Evolutionary conservation across 2,113 vertebrate genomes (phyloP), one percentile per base, ranked within the genome.

Genomic region (Tricholaema leucomelas): DNA sequence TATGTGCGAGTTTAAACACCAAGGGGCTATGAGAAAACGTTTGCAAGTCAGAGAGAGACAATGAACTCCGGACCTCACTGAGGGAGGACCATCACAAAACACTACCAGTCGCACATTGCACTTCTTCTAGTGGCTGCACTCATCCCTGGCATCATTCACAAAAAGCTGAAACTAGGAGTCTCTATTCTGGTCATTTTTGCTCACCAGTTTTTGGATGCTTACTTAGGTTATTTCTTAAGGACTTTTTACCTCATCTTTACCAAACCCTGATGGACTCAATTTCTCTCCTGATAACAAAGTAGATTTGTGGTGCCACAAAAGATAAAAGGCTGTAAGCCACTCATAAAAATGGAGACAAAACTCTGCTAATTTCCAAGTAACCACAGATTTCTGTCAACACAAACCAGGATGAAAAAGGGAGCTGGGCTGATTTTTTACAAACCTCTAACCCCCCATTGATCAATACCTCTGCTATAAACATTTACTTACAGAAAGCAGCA

Each of bases 281-380:
- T 86, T 60, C 38, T 58, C n/a, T 63, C 33, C 48, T 63, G 5
- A 79, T 88, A 80, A 82, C 9, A 90, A 91, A 88, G 81, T 9
- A 81, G 20, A 88, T 76, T 66, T 77, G 48, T 35, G 58, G 24
- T 85, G 23, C 59, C 55, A 12, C 31, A 94, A 71, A 44, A 93
- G 19, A 91, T 90, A 81, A 58, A 33, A 91, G 59, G n/a, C 59
- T 80, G 35, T n/a, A 92, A 82, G 38, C 38, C 21, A 89, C 61
- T 10, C 5, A 92, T 60, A 78, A 88, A 94, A 92, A 92, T 20
- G 54, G 82, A 87, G 92, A 85, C 72, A 91, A 91, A 94, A 82
- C 36, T 82, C 78, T 60, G 25, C 46, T 71, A 46, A 89, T 87
- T 88, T 71, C 81, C 81, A 93, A 88, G 52, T 87, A 91, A 94